Evolutionary conservation across 2,888 invertebrate genomes (phyloP), one percentile per base, ranked within the genome.

Genomic region (Onthophagus sagittarius): DNA sequence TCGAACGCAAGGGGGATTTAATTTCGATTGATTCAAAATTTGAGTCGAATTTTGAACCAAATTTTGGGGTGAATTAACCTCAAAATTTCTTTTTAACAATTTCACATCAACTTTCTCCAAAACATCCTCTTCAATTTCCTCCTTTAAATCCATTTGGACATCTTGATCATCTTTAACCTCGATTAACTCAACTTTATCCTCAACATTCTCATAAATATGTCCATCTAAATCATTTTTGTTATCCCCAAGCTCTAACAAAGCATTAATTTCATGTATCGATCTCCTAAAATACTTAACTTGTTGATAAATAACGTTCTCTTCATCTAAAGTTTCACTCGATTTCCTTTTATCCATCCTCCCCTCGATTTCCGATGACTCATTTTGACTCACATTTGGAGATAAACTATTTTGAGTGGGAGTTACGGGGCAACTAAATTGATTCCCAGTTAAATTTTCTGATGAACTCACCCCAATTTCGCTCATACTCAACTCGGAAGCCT

Each of bases 211-310:
- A 63, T 74, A 75, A 64, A 76, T 71, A 31, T 76, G 74, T 70
- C 85, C 85, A 71, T 72, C 23, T 71, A 73, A 73, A 71, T 76
- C 77, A 15, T 72, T 73, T 13, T 76, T 65, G 0, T 77, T 77
- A 71, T 83, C 83, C 72, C 85, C 85, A 39, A 82, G 33, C 33
- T 83, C 83, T 5, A 90, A 78, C 72, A 90, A 78, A 15, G 88
- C 90, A 81, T 94, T 94, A 0, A 93, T 92, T 84, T 93, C 93
- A 65, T 92, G 90, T 63, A 93, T 90, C 15, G 92, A 92, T 78
- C 91, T 88, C 63, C 90, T 88, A 78, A 93, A 92, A 81, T 92
- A 91, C 79, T 93, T 93, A 0, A 94, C 93, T 78, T 87, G 93
- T 90, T 92, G 92, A 80, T 94, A 94, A 0, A 93, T 90, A 33